Conservation (phyloP, 2,888 invertebrate genomes). For the Thalpophila matura region DNA sequence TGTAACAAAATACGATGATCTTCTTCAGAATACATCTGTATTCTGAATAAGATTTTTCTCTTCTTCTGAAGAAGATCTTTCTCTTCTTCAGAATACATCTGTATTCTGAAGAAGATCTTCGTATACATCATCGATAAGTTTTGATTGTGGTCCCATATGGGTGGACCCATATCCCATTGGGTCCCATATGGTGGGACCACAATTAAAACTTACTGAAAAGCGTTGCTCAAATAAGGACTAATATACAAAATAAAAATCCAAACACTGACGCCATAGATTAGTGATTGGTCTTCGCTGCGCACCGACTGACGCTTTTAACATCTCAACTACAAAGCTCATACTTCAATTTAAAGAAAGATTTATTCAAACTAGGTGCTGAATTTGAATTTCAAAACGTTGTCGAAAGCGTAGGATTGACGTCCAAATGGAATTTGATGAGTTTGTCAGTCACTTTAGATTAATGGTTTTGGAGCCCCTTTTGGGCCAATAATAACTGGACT, state of each 20-base stretch:
- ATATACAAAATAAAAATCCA: slow-evolving; percentile 4
- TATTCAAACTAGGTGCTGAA: slow-evolving; percentile 24
- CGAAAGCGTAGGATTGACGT: slow-evolving; percentile 21
- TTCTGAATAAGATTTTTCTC: too few species aligned
- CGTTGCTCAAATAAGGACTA: not conserved
- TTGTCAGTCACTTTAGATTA: slow-evolving; percentile 44
- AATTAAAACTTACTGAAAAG: not conserved
- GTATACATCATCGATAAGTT: too few species aligned
- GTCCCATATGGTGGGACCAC: not conserved
- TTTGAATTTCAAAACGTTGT: slow-evolving; percentile 34
- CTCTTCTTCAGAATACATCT: too few species aligned
- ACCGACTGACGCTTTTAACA: not conserved
- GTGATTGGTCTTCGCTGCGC: too few species aligned
- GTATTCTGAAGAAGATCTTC: too few species aligned
- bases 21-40: too few species aligned
- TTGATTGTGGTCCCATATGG: too few species aligned
- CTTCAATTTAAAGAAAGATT: slow-evolving; percentile 25
- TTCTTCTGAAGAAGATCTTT: too few species aligned
- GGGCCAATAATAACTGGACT: slow-evolving; percentile 37
- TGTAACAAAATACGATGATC: too few species aligned
- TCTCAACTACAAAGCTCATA: slow-evolving; percentile 20
- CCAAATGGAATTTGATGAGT: slow-evolving; percentile 35
- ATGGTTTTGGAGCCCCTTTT: slow-evolving; percentile 21
- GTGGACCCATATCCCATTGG: too few species aligned
- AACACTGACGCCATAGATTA: too few species aligned